These are phyloP conservation scores for Meganola albula DNA, from an alignment of 2,888 invertebrate species.

Conservation along the genomic window DNA sequence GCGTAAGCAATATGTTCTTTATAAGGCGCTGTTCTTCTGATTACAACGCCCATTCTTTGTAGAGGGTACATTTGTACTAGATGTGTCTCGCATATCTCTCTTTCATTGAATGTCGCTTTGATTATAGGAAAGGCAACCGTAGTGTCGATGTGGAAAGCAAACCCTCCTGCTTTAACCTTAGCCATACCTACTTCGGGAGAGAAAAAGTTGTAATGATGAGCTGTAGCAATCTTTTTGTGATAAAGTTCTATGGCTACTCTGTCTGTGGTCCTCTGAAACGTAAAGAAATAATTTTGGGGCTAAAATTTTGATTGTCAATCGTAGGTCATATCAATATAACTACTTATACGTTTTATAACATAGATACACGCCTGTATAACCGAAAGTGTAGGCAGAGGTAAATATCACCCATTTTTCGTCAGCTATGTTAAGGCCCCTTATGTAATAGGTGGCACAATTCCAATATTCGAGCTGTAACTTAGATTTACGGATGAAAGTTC, in stretches of 20 bases:
- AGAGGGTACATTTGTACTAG: conserved; percentile 80
- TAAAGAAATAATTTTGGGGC: background rate
- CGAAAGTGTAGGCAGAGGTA: too few relatives aligned
- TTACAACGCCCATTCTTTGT: conserved; percentile 74
- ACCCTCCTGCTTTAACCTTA: conserved; percentile 80
- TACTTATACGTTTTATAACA: too few relatives aligned
- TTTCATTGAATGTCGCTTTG: conserved; percentile 79
- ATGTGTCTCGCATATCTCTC: conserved; percentile 81
- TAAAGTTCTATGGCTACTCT: conserved; percentile 78
- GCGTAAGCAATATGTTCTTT: conserved; percentile 79
- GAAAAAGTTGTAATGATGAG: conserved; percentile 61
- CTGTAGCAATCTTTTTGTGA: conserved; percentile 71
- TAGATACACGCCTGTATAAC: too few relatives aligned
- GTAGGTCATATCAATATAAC: too few relatives aligned
- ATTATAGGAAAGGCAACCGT: conserved; percentile 83
- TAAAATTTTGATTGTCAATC: too few relatives aligned
- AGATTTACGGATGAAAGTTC: too few relatives aligned
- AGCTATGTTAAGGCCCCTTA: too few relatives aligned
- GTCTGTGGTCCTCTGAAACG: conserved; percentile 80
- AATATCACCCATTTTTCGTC: too few relatives aligned
- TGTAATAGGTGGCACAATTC: too few relatives aligned
- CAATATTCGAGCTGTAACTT: too few relatives aligned
- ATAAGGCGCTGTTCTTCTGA: conserved; percentile 80
- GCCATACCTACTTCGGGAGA: conserved; percentile 75
- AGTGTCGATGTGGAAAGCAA: conserved; percentile 83